Conservation (phyloP, 2,113 vertebrate species). For the Gadus chalcogrammus region DNA sequence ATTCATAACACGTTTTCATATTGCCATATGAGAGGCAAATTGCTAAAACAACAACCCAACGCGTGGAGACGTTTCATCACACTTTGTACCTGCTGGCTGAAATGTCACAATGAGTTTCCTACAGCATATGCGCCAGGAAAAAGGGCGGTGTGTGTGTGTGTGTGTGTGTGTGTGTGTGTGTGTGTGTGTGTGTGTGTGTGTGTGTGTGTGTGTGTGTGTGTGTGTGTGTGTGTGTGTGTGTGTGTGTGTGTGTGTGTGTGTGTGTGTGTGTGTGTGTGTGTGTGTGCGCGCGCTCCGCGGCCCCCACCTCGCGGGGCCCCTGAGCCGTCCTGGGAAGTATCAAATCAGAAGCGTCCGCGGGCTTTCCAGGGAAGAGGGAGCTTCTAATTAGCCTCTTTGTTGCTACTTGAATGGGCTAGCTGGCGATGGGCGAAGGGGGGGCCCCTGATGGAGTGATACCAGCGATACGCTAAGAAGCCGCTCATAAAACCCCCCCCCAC, state of each 20-base stretch:
- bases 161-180: neutral
- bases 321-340: constrained; percentile 75
- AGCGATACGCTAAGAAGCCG: constrained; percentile 56
- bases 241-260: constrained; percentile 8
- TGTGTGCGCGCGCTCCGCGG: constrained; percentile 18
- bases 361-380: constrained; percentile 62
- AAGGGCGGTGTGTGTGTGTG: constrained; percentile 13
- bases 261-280: constrained; percentile 18
- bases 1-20: too few species aligned
- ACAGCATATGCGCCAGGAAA: constrained; percentile 50
- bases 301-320: constrained; percentile 63
- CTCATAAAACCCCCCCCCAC: constrained; percentile 59
- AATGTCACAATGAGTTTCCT: constrained; percentile 51
- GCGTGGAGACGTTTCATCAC: too few species aligned
- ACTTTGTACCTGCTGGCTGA: constrained; percentile 25
- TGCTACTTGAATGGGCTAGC: constrained; percentile 64
- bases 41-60: too few species aligned
- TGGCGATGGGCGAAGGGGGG: constrained; percentile 56
- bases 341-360: constrained; percentile 60
- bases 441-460: constrained; percentile 59
- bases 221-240: constrained; percentile 10
- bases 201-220: constrained; percentile 14
- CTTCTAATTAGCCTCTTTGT: constrained; percentile 79
- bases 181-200: constrained; percentile 23
- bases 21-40: too few species aligned